Conservation (phyloP, 2,888 invertebrate species). For the Pegoplata infirma region DNA sequence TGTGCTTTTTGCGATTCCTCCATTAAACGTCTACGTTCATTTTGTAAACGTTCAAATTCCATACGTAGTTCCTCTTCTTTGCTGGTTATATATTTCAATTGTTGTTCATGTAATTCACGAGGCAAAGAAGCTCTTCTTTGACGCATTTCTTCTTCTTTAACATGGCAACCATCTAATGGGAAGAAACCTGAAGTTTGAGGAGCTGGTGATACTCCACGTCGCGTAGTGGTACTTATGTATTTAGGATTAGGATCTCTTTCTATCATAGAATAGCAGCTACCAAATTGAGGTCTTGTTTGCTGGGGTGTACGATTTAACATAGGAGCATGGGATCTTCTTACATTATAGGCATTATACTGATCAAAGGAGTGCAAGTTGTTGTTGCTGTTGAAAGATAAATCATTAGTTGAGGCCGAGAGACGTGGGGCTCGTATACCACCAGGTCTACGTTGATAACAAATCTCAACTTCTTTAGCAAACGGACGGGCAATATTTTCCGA, state of each 20-base stretch:
- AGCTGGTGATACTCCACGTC: conserved; percentile 70
- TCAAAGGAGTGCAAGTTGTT: conserved; percentile 68
- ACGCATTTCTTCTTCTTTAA: conserved; percentile 56
- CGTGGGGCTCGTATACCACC: conserved; percentile 75
- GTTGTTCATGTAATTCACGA: conserved; percentile 80
- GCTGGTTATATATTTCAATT: conserved; percentile 82
- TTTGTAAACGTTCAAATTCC: conserved; percentile 83
- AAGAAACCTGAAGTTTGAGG: conserved; percentile 61
- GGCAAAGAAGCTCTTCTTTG: conserved; percentile 81
- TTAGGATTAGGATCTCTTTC: conserved; percentile 76
- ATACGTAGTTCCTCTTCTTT: conserved; percentile 84
- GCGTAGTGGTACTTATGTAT: conserved; percentile 73
- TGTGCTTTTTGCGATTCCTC: conserved; percentile 72
- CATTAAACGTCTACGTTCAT: conserved; percentile 79
- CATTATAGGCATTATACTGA: conserved; percentile 71
- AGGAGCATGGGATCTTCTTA: conserved; percentile 70
- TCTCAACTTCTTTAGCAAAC: conserved; percentile 76
- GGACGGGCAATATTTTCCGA: conserved; percentile 77
- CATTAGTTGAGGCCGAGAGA: conserved; percentile 73
- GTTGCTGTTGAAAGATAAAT: conserved; percentile 67
- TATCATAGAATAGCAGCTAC: conserved; percentile 76
- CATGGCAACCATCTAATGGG: conserved; percentile 52
- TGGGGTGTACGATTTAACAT: conserved; percentile 71
- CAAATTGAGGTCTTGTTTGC: conserved; percentile 70
- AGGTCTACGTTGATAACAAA: conserved; percentile 72